Evolutionary conservation across 2,888 invertebrate genomes (phyloP), one percentile per base, ranked within the genome.

Genomic region (Oxycera nigricornis): DNA sequence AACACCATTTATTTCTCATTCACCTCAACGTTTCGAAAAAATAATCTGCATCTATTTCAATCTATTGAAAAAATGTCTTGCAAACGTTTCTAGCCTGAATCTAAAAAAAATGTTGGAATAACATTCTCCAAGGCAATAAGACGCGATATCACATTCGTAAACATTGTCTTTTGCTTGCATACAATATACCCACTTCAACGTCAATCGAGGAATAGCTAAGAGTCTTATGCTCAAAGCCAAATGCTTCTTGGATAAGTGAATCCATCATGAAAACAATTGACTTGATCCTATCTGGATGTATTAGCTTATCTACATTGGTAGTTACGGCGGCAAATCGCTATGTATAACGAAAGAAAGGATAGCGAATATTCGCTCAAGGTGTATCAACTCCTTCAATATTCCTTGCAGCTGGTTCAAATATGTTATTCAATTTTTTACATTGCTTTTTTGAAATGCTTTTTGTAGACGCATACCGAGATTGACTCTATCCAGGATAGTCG

Each of bases 201-300:
- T 35, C 11, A 35, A 35, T 7, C 6, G 39, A 35, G 39, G 39
- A 35, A 35, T 11, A 7, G 11, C 6, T 7, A 11, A 35, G 39
- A 35, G 6, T 35, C 39, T 6, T 35, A 35, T 35, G 6, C 39
- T 35, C 39, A 11, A 35, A 35, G 39, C 39, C 7, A 35, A 35
- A 11, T 35, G 6, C 39, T 11, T 7, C 39, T 35, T 11, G 39
- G 7, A 35, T 6, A 35, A 6, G n/a, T n/a, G n/a, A 50, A 17
- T 17, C n/a, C 50, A 17, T 17, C n/a, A 50, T 9, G n/a, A 50
- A 50, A 50, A 50, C 50, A 50, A 50, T 50, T 50, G 9, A n/a
- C n/a, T 50, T 50, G 50, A 50, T 50, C 50, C 50, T 17, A n/a
- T 50, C n/a, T 50, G 50, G n/a, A 17, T n/a, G 50, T 50, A n/a